phyloP scores from a whole-genome alignment of 2,113 vertebrate species.

The Triplophysa tibetana region DNA sequence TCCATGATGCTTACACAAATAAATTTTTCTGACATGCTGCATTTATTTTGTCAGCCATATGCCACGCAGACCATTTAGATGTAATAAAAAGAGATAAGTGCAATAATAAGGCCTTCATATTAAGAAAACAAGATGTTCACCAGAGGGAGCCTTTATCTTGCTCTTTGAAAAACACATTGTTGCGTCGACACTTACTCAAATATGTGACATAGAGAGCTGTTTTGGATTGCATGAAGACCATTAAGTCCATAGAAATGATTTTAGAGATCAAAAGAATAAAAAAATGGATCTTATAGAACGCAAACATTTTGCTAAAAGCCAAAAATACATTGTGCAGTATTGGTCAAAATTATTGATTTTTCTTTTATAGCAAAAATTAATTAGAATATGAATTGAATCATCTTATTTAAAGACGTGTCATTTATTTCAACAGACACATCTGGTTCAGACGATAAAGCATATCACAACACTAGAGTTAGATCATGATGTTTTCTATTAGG shows the following conservation, averaged over 20 bases:
- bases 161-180: neutral
- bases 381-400: conserved; percentile 24
- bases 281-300: neutral
- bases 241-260: conserved; percentile 65
- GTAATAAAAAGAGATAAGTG: neutral
- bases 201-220: conserved; percentile 40
- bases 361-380: too few species aligned
- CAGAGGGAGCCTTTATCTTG: conserved; percentile 44
- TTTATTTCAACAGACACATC: conserved; percentile 21
- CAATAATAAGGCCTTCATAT: neutral
- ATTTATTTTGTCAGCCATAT: neutral
- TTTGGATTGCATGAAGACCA: conserved; percentile 64
- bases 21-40: neutral
- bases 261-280: neutral
- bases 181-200: conserved; percentile 8
- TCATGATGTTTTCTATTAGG: conserved; percentile 51
- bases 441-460: conserved; percentile 6
- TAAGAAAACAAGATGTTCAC: conserved; percentile 3
- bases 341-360: too few species aligned
- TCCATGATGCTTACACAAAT: neutral
- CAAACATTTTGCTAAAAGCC: too few species aligned
- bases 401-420: conserved; percentile 14
- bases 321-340: too few species aligned
- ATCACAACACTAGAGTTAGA: conserved; percentile 18
- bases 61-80: neutral